Evolutionary conservation across 92 coral and sea anemone species (phyloP).

Genomic region (Phymanthus crucifer): DNA sequence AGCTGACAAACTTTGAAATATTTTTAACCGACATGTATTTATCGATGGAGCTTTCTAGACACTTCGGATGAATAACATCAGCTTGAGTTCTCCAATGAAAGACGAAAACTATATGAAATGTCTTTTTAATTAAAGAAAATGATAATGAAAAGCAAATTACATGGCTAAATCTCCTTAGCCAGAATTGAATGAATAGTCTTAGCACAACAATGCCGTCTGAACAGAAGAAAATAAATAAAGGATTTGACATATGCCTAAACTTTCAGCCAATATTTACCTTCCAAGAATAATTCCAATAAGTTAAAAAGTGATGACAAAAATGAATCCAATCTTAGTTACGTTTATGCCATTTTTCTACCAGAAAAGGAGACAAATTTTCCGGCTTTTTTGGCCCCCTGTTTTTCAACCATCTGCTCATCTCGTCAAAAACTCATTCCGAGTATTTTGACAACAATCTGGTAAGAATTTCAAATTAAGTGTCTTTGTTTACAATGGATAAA

Average conservation of each 20-base stretch:
- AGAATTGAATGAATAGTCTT: neutral
- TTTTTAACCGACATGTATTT: too few relatives aligned
- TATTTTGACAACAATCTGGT: neutral
- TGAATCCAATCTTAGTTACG: neutral
- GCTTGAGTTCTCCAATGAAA: too few relatives aligned
- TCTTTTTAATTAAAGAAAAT: neutral
- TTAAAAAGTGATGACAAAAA: neutral
- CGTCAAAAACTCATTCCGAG: neutral
- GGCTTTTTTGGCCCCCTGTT: neutral
- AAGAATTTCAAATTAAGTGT: constrained; percentile 4
- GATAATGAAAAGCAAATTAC: neutral
- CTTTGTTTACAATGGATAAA: constrained; percentile 3
- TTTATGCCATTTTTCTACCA: neutral
- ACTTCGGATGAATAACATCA: too few relatives aligned
- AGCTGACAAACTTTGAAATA: too few relatives aligned
- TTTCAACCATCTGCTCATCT: neutral
- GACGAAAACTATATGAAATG: too few relatives aligned
- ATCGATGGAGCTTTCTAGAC: too few relatives aligned
- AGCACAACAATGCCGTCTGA: neutral
- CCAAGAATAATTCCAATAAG: neutral
- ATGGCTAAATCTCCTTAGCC: neutral
- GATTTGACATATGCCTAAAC: neutral
- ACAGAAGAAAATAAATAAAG: neutral
- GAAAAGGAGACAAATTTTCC: neutral
- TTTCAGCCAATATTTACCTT: neutral